Evolutionary conservation across 2,797 vertebrate genomes (phyloP).

Genomic region (Sarcoramphus papa): DNA sequence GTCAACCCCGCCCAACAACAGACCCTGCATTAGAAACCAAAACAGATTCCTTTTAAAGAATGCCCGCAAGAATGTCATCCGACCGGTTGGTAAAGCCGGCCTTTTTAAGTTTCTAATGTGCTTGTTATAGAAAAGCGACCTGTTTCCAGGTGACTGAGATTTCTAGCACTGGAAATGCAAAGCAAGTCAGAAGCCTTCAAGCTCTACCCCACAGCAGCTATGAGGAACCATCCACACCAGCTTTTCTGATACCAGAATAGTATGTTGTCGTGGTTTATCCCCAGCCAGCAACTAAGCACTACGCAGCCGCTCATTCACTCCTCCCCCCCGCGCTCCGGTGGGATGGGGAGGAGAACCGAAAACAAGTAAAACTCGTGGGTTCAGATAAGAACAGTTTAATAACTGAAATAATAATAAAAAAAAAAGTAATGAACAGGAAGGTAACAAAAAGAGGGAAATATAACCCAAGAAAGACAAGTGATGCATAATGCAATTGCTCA

Average conservation of each 20-base stretch:
- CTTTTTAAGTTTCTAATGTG: neutral
- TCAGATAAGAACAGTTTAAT: no score
- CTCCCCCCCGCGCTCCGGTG: no score
- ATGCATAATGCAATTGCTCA: no score
- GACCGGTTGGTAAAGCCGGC: neutral
- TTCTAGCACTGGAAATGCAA: neutral
- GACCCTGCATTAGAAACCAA: neutral
- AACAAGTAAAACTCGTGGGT: no score
- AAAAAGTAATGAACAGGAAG: no score
- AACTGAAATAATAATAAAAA: no score
- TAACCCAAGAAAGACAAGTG: no score
- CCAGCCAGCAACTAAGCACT: no score
- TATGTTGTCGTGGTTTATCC: neutral
- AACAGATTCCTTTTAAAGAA: neutral
- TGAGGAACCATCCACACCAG: neutral
- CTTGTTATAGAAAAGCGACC: neutral
- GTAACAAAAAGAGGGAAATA: no score
- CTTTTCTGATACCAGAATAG: neutral
- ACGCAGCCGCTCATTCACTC: no score
- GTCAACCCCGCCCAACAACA: conserved; percentile 32
- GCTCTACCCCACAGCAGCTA: neutral
- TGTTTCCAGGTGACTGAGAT: neutral
- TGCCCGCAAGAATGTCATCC: conserved; percentile 26
- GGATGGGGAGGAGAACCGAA: no score
- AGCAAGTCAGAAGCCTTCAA: neutral